Conservation (phyloP, 2,113 vertebrate genomes). For the Podiceps cristatus region DNA sequence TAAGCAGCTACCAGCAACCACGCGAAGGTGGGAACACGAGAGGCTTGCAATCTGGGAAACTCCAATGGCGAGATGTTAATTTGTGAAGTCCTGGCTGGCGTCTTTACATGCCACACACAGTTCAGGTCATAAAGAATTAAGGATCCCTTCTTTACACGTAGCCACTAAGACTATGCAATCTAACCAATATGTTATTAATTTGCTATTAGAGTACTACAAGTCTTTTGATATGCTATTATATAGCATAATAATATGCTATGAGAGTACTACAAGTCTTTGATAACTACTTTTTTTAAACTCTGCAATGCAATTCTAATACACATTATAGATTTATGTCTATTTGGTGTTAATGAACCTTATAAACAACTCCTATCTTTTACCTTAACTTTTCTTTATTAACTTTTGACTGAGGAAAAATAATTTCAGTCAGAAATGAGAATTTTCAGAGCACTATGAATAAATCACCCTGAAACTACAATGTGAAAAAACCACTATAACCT, state of each 20-base stretch:
- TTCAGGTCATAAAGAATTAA: neutral
- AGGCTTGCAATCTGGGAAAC: neutral
- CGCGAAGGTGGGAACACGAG: accelerated
- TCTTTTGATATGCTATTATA: no score
- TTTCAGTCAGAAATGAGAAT: neutral
- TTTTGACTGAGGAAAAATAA: neutral
- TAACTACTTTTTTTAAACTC: neutral
- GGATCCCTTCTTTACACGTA: accelerated
- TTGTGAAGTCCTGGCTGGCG: neutral
- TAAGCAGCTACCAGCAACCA: neutral
- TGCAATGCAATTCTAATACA: neutral
- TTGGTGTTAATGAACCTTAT: neutral
- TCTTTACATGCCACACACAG: neutral
- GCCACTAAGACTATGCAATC: neutral
- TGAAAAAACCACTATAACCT: neutral
- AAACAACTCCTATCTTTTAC: neutral
- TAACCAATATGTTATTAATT: neutral
- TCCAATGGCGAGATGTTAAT: neutral
- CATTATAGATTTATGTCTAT: neutral
- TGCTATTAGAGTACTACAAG: neutral
- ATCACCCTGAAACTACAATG: neutral
- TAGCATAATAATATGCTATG: neutral
- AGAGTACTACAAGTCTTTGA: neutral
- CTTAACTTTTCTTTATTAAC: neutral
- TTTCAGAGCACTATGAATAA: neutral